Base-by-base conservation (phyloP, 2,113 vertebrate species). In the Ceyx melanurus region DNA sequence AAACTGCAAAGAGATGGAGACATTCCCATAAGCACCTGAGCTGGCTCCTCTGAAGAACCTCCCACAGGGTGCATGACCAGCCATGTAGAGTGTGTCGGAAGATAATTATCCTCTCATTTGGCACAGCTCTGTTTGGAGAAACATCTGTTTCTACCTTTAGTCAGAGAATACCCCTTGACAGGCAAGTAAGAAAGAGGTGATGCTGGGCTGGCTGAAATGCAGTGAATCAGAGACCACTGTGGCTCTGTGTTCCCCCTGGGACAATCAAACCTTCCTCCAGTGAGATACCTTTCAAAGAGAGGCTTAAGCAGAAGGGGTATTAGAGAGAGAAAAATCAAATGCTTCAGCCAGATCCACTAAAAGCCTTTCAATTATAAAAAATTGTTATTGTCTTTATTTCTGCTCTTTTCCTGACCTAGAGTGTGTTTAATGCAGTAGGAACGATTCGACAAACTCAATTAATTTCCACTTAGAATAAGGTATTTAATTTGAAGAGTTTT, bases 381-480 rank as follows among this genome's bases (percentile, higher is more conserved):
- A 68, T 4, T 62, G 20, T 58, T 71, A 89, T 89, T 96, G 72
- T 50, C 77, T 93, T 88, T 94, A 89, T 93, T 93, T 96, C 77
- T 35, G 1, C 35, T 93, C 73, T 88, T 95, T 85, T 80, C n/a
- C 35, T 86, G 74, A 93, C 80, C 40, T 78, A 29, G 33, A 67
- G 62, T 91, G 71, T 91, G 37, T 88, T 96, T 93, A 95, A 79
- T 94, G 62, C 77, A 86, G 61, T 84, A 70, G 46, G 35, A 96
- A 86, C 61, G 45, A 92, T 89, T 95, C 0, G 13, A 92, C 79
- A 96, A 96, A 96, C 74, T 95, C 75, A 82, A 91, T 94, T 95
- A 96, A 96, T 96, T 94, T 97, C 88, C 65, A 93, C 43, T 97
- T 93, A 95, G 88, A 95, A 96, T 82, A 84, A 90, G 67, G 89